phyloP scores from a whole-genome alignment of 1,140 invertebrate species.

The Drosophila sproati region DNA sequence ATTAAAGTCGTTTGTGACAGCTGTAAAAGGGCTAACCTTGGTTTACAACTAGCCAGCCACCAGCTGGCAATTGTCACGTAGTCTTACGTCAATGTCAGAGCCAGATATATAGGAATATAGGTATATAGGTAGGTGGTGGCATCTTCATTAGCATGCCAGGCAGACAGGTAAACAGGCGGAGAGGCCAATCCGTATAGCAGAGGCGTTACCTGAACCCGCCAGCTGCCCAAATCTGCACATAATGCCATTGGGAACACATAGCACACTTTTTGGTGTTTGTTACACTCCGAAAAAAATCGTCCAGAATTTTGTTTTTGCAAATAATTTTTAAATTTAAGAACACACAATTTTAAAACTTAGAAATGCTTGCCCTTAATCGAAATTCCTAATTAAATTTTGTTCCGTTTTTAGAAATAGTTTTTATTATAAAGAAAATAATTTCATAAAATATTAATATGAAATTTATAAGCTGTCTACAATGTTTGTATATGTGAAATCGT shows the following conservation, averaged over 20 bases:
- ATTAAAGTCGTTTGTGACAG: conserved; percentile 37
- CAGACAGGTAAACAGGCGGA: conserved; percentile 25
- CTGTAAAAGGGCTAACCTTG: conserved; percentile 67
- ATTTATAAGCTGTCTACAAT: too few relatives aligned
- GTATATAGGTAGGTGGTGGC: conserved; percentile 31
- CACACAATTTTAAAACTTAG: too few relatives aligned
- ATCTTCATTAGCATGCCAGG: conserved; percentile 70
- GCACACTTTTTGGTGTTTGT: too few relatives aligned
- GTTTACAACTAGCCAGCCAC: conserved; percentile 23
- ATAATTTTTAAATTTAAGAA: too few relatives aligned
- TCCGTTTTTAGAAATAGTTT: too few relatives aligned
- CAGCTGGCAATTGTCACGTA: conserved; percentile 55
- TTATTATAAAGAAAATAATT: too few relatives aligned
- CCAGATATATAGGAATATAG: background rate
- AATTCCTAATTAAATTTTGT: too few relatives aligned
- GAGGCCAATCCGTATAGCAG: conserved; percentile 29
- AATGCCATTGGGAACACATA: background rate
- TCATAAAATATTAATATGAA: too few relatives aligned
- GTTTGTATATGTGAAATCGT: too few relatives aligned
- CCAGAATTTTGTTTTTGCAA: too few relatives aligned
- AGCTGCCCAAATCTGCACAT: conserved; percentile 6
- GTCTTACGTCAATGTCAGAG: conserved; percentile 66
- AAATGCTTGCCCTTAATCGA: too few relatives aligned
- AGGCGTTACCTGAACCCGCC: conserved; percentile 14
- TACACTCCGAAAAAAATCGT: too few relatives aligned